Evolutionary conservation across 2,797 vertebrate genomes (phyloP), one percentile per base, ranked within the genome.

Genomic region (Falco concolor): DNA sequence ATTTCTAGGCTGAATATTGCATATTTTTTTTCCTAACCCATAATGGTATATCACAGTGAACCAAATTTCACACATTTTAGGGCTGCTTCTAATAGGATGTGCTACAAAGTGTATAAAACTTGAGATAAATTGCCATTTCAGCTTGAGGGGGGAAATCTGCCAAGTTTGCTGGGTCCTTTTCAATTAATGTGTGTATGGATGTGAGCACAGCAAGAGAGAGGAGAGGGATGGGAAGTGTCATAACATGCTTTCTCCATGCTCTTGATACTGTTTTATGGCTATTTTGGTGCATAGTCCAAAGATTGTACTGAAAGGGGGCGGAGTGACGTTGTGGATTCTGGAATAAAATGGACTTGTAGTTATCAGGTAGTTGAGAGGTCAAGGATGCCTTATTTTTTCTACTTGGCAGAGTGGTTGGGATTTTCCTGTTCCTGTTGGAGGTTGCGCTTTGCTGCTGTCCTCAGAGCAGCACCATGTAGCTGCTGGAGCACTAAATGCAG

Each of bases 291-390:
- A 25, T 12, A 65, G 84, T 73, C 38, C 68, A 80, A 79, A 85
- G 87, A 18, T 11, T 38, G 21, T 70, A 4, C 23, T 54, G 9
- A 54, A 68, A 72, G 12, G 28, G 40, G 40, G 23, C 12, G 22
- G 50, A 28, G 28, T 86, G 70, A 27, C 54, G 60, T 60, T 45
- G 50, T 77, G 24, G 65, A 17, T 65, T 74, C 27, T 44, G 36
- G 14, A 17, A 75, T 65, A 34, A 50, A 67, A 40, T 1, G 1
- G 27, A 16, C 5, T 0, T 1, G 9, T 0, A 0, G 14, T 72
- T 45, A 13, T 63, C 11, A 9, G 32, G 34, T 4, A 5, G 15
- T 7, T 63, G n/a, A n/a, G 76, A 80, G 59, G 44, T n/a, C n/a
- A 52, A 30, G 10, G 47, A 19, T 84, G 54, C n/a, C 47, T 59